These are phyloP conservation scores for Uloborus diversus DNA, from an alignment of 1,140 invertebrate genomes.

Conservation along the genomic window DNA sequence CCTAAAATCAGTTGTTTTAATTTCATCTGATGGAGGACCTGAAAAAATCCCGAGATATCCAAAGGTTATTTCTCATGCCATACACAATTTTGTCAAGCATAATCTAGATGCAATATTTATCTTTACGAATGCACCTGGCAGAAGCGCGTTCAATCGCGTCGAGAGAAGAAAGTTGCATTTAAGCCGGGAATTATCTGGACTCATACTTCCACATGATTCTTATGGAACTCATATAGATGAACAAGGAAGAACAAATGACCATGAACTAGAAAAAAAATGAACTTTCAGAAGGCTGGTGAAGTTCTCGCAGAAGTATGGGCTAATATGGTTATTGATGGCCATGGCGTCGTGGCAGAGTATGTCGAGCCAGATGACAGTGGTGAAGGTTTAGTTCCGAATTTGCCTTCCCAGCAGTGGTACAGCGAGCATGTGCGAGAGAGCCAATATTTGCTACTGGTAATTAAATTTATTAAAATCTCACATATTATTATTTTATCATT, in stretches of 20 bases:
- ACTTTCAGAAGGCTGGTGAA: background rate
- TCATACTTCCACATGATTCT: background rate
- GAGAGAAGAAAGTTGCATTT: background rate
- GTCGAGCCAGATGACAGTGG: too few relatives aligned
- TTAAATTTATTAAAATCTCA: too few relatives aligned
- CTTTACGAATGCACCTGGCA: background rate
- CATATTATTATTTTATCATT: too few relatives aligned
- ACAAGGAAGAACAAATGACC: background rate
- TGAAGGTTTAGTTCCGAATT: too few relatives aligned
- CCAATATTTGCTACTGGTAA: too few relatives aligned
- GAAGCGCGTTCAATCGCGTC: background rate
- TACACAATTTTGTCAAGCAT: background rate
- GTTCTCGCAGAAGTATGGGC: background rate
- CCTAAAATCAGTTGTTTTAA: slow-evolving; percentile 9
- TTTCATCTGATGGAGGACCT: slow-evolving; percentile 8
- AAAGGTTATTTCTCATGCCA: background rate
- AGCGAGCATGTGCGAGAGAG: too few relatives aligned
- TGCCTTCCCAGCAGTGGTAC: too few relatives aligned
- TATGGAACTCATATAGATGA: background rate
- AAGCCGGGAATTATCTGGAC: background rate
- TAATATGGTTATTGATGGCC: background rate
- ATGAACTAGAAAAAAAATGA: background rate
- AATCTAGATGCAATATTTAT: background rate
- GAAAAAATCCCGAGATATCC: slow-evolving; percentile 6
- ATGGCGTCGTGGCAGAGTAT: background rate